These are phyloP conservation scores for Xyliphius kryptos DNA, from an alignment of 2,113 vertebrate genomes.

Conservation along the genomic window DNA sequence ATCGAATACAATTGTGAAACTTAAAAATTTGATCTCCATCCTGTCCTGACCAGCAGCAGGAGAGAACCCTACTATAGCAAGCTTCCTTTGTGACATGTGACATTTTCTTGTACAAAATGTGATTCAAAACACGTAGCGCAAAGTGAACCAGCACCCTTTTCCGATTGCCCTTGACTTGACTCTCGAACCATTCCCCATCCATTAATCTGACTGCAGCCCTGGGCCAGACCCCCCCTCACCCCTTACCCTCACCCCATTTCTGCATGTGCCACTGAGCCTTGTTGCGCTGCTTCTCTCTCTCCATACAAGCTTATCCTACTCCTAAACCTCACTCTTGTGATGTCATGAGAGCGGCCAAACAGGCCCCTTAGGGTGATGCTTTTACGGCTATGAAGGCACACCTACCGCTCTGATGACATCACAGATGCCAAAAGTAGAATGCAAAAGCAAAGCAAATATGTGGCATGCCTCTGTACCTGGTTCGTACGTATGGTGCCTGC, in stretches of 20 bases:
- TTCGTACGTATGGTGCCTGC: slow-evolving; percentile 80
- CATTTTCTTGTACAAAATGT: slow-evolving; percentile 47
- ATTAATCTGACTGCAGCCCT: slow-evolving; percentile 70
- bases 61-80: slow-evolving; percentile 60
- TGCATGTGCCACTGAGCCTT: slow-evolving; percentile 73
- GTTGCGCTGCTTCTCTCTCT: slow-evolving; percentile 68
- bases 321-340: slow-evolving; percentile 49
- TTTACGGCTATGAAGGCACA: slow-evolving; percentile 4
- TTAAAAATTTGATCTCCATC: slow-evolving; percentile 41
- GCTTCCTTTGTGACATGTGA: slow-evolving; percentile 46
- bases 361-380: slow-evolving; percentile 4
- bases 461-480: slow-evolving; percentile 82
- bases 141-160: slow-evolving; percentile 40
- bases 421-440: slow-evolving; percentile 79
- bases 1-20: too few species aligned
- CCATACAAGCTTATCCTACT: slow-evolving; percentile 64
- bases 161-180: slow-evolving; percentile 56
- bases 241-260: slow-evolving; percentile 46
- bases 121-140: slow-evolving; percentile 34
- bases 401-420: slow-evolving; percentile 72
- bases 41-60: slow-evolving; percentile 70
- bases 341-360: slow-evolving; percentile 65
- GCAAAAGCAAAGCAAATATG: slow-evolving; percentile 85
- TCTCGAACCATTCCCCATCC: slow-evolving; percentile 37
- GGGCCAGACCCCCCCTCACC: slow-evolving; percentile 60